Percentiles rank a stretch among this genome's conserved stretches.
phyloP scores from a whole-genome alignment of 2,888 invertebrate genomes.

The Zele albiditarsus region DNA sequence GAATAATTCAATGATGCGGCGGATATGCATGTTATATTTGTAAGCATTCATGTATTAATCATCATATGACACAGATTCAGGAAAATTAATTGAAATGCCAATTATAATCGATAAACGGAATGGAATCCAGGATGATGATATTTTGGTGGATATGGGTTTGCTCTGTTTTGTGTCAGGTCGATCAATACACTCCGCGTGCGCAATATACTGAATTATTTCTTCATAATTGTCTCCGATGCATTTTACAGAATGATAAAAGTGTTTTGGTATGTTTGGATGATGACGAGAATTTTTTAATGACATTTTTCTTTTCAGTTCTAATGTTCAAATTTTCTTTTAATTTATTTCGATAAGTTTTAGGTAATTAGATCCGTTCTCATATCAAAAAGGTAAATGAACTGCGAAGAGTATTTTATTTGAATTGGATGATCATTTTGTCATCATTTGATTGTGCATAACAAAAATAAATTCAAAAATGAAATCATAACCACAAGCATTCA shows the following conservation, averaged over 20 bases:
- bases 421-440: too few species aligned
- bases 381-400: too few species aligned
- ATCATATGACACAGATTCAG: slow-evolving; percentile 2
- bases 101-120: neutral
- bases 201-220: neutral
- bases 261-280: too few species aligned
- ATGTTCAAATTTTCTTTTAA: too few species aligned
- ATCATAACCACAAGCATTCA: too few species aligned
- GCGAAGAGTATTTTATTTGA: too few species aligned
- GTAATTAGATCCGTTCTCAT: too few species aligned
- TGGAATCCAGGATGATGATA: neutral
- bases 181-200: neutral
- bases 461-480: too few species aligned
- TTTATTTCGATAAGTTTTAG: too few species aligned
- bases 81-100: neutral
- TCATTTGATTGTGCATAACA: too few species aligned
- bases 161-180: neutral
- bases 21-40: neutral
- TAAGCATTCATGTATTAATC: neutral
- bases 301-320: too few species aligned
- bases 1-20: neutral
- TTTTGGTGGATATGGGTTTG: neutral
- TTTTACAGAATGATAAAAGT: neutral
- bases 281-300: too few species aligned
- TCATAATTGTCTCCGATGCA: neutral